Evolutionary conservation across 2,113 vertebrate genomes (phyloP).

Genomic region (Brachyhypopomus occidentalis): DNA sequence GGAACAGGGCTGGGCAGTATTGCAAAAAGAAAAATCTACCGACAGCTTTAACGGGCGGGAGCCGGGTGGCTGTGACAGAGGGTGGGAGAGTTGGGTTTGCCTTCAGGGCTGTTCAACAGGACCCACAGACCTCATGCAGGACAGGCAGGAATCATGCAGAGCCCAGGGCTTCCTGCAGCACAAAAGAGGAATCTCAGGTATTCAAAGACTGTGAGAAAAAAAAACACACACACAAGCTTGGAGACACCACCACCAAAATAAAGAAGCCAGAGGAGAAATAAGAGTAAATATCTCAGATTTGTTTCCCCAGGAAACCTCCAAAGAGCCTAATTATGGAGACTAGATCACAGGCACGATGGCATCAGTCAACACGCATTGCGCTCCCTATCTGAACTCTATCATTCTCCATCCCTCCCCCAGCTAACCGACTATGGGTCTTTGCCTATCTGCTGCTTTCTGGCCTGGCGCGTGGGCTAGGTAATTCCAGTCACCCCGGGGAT

Average conservation of each 20-base stretch:
- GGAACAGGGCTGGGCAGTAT: background rate
- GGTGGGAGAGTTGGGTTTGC: background rate
- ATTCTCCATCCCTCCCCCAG: constrained; percentile 24
- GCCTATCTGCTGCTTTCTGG: background rate
- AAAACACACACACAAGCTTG: background rate
- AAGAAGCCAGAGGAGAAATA: background rate
- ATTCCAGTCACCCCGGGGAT: constrained; percentile 9
- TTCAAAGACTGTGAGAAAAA: constrained; percentile 6
- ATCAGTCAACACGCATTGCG: background rate
- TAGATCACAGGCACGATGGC: constrained; percentile 32
- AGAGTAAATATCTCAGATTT: background rate
- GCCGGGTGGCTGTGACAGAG: background rate
- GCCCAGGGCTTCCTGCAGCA: constrained; percentile 16
- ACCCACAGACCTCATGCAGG: background rate
- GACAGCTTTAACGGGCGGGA: background rate
- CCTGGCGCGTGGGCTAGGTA: constrained; percentile 17
- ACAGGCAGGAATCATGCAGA: constrained; percentile 6
- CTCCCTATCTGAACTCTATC: background rate
- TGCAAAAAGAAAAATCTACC: too few relatives aligned
- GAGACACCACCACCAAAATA: background rate
- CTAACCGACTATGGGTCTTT: constrained; percentile 18
- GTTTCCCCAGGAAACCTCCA: constrained; percentile 33
- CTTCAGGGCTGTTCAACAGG: background rate
- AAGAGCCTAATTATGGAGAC: constrained; percentile 6
- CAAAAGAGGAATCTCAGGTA: constrained; percentile 19